Base-by-base conservation (phyloP, 2,888 invertebrate genomes). In the Trypoxylon attenuatum region DNA sequence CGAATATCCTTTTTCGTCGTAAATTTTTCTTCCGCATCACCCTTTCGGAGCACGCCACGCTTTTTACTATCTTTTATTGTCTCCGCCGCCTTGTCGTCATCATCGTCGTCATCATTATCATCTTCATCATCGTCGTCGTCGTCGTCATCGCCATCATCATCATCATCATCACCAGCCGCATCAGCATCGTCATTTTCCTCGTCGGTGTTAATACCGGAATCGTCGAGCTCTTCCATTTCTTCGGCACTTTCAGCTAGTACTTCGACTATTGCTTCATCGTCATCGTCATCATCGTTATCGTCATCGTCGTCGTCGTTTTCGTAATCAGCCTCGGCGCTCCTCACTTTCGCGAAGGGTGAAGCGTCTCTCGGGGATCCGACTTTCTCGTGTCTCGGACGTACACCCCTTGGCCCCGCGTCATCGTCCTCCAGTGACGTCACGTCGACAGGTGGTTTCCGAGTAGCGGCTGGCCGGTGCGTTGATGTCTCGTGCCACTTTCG, bases 361-460 rank as follows among this genome's bases (percentile, higher is more conserved):
- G 33, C 33, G 19, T 29, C 65, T 62, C 4, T 51, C 21, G 25
- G 29, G 47, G 33, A 59, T 25, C 53, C 52, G 15, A 22, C 43
- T 27, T 22, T 52, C 38, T 41, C 54, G 19, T 2, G 18, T 39
- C 52, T 42, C 33, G n/a, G 4, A 13, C 21, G 33, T 5, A 6
- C n/a, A 23, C 15, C 52, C 39, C 67, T 64, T 39, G 49, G 4
- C 10, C 29, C 42, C 1, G 5, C 10, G n/a, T 71, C 69, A 5
- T 57, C 62, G 16, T 56, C 68, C 8, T 39, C 42, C 0, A 5
- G 13, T 23, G 60, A 63, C 46, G 59, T 66, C 57, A 56, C 46
- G 54, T 78, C 79, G 63, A 73, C 84, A 79, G 78, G 80, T 82
- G 80, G 80, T 73, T 72, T 78, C 29, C 71, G 74, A 41, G 45